A percentile compares a stretch with the other conserved stretches of the same genome.
phyloP scores from a whole-genome alignment of 2,113 vertebrate genomes.

The Gorsachius goisagi region DNA sequence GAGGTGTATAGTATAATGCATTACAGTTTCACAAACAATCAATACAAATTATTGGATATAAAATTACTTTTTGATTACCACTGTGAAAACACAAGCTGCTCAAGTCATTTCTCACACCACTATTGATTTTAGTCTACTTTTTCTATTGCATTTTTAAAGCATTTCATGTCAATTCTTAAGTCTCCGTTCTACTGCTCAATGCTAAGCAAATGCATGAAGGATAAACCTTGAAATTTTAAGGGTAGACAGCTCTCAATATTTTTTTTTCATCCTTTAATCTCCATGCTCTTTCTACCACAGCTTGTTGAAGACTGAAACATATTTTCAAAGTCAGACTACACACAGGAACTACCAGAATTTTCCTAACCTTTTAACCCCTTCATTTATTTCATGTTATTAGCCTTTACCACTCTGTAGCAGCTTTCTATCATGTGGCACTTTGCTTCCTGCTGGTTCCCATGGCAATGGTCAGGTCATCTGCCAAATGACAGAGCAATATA shows the following conservation, averaged over 20 bases:
- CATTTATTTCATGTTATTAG: neutral
- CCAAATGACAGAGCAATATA: neutral
- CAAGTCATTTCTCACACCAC: slow-evolving; percentile 75
- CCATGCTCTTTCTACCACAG: neutral
- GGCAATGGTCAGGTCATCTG: neutral
- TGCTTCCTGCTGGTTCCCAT: slow-evolving; percentile 29
- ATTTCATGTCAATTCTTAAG: slow-evolving; percentile 58
- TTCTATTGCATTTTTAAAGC: slow-evolving; percentile 68
- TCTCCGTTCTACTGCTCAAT: slow-evolving; percentile 56
- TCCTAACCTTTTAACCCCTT: slow-evolving; percentile 27
- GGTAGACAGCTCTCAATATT: neutral
- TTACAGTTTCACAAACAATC: slow-evolving; percentile 78
- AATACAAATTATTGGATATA: slow-evolving; percentile 87
- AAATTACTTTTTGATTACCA: slow-evolving; percentile 92
- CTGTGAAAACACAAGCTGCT: slow-evolving; percentile 81
- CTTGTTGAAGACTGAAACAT: neutral
- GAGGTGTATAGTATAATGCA: slow-evolving; percentile 67
- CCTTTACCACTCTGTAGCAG: neutral
- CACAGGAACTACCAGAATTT: neutral
- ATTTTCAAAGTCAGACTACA: neutral
- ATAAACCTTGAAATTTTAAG: slow-evolving; percentile 1
- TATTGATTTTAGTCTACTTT: slow-evolving; percentile 81
- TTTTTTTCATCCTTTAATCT: neutral
- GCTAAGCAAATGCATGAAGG: slow-evolving; percentile 17
- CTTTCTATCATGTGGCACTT: neutral